Base-by-base conservation (phyloP, 1,140 invertebrate genomes). In the Hyphantria cunea region DNA sequence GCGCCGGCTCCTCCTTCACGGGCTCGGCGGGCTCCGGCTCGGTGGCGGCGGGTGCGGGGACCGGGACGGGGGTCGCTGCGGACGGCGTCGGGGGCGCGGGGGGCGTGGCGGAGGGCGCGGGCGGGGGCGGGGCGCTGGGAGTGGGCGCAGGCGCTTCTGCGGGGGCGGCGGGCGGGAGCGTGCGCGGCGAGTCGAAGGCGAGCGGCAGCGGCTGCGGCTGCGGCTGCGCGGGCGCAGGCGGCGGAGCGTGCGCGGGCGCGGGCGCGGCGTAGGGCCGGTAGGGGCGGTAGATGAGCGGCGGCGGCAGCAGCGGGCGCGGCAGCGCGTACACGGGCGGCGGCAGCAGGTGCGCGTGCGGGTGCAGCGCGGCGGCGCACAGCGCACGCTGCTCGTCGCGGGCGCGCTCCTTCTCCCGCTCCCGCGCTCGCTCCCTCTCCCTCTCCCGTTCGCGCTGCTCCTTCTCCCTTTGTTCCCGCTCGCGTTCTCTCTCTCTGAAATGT, bases 361-460 rank as follows among this genome's bases (percentile, higher is more conserved):
- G 66, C 41, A 70, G 76, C 37, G 73, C 68, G 59, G 76, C 73
- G 15, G 76, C 76, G 14, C 41, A n/a, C 12, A 71, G 68, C 10
- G 75, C 72, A 25, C 69, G 69, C 42, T 77, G 68, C 52, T 82
- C 82, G 33, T 76, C 71, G 8, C 84, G 78, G 64, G 89, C 89
- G 14, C 87, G 70, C 66, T 89, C 82, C 58, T 88, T 82, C 66
- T 83, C 80, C 39, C 80, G 63, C 37, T 76, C 71, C 6, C 84
- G 78, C 67, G 89, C 89, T 12, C 87, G 70, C 64, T 89, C 82
- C 55, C 17, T 25, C 37, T 31, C 34, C 7, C 66, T 34, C 41
- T 68, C 60, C 7, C 80, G 60, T 48, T 91, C 87, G 13, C 86
- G 74, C 54, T 90, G 59, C 58, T 89, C 83, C 52, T 85, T 80